phyloP scores from a whole-genome alignment of 2,888 invertebrate genomes.

The Nematopogon swammerdamellus region DNA sequence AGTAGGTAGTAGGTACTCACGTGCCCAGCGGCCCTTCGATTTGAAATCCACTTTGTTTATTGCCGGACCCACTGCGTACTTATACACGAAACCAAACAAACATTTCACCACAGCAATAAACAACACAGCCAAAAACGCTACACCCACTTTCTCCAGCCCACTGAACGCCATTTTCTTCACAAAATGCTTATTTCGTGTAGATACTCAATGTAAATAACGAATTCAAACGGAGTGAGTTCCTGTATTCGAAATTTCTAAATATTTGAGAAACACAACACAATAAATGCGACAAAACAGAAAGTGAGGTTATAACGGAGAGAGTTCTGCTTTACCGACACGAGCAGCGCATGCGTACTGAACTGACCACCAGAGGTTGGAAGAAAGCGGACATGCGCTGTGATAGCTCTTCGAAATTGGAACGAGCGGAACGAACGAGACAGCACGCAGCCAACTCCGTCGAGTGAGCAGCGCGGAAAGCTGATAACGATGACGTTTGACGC shows the following conservation, averaged over 20 bases:
- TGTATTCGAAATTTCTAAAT: conserved; percentile 26
- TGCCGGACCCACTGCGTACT: conserved; percentile 50
- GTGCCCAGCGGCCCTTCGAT: conserved; percentile 75
- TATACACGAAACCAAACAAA: conserved; percentile 24
- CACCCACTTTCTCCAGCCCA: conserved; percentile 43
- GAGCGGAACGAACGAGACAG: not conserved
- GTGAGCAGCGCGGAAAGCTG: not conserved
- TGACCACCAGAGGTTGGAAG: conserved; percentile 26
- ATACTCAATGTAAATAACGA: not conserved
- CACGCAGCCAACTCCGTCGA: not conserved
- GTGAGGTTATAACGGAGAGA: conserved; percentile 29
- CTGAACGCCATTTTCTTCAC: conserved; percentile 13
- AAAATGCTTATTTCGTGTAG: not conserved
- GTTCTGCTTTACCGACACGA: conserved; percentile 27
- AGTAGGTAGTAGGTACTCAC: conserved; percentile 50
- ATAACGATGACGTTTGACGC: not conserved
- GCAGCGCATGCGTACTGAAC: conserved; percentile 36
- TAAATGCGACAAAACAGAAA: conserved; percentile 6
- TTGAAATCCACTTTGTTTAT: conserved; percentile 61
- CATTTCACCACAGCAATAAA: conserved; percentile 23
- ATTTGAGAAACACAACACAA: too few species aligned
- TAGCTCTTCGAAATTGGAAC: not conserved
- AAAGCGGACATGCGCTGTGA: conserved; percentile 38
- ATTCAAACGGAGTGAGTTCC: not conserved
- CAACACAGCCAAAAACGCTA: conserved; percentile 34